Percentiles rank a stretch among this genome's conserved stretches.
phyloP scores from a whole-genome alignment of 2,113 vertebrate species.

The Gnathonemus longibarbis region DNA sequence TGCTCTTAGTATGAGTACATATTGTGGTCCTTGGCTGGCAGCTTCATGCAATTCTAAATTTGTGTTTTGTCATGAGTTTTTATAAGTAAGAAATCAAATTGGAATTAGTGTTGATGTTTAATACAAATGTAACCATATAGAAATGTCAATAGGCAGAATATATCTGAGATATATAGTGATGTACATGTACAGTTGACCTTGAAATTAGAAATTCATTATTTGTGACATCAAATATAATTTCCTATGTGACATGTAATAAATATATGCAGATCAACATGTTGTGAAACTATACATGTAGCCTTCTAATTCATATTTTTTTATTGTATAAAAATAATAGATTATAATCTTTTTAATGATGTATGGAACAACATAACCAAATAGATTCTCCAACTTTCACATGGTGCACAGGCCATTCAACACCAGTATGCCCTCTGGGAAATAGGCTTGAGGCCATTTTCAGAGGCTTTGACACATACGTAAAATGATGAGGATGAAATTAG shows the following conservation, averaged over 20 bases:
- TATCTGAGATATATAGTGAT: background rate
- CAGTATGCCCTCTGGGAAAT: background rate
- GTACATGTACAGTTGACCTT: background rate
- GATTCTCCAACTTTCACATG: background rate
- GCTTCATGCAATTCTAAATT: background rate
- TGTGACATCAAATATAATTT: background rate
- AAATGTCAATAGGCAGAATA: background rate
- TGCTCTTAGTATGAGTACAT: background rate
- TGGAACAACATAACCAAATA: background rate
- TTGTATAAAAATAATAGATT: background rate
- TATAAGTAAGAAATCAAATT: background rate
- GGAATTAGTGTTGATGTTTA: background rate
- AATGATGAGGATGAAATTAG: conserved; percentile 8
- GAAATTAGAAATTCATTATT: background rate
- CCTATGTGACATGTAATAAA: background rate
- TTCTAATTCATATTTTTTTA: background rate
- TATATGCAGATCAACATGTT: background rate
- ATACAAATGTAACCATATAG: background rate
- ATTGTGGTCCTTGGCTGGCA: background rate
- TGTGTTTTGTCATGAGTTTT: background rate
- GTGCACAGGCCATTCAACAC: background rate
- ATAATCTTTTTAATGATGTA: background rate
- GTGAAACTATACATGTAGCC: background rate
- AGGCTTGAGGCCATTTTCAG: background rate
- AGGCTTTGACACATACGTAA: background rate